A percentile compares a stretch with the other conserved stretches of the same genome.
Evolutionary conservation across 2,797 vertebrate species (phyloP).

Genomic region (Vipera ursinii): DNA sequence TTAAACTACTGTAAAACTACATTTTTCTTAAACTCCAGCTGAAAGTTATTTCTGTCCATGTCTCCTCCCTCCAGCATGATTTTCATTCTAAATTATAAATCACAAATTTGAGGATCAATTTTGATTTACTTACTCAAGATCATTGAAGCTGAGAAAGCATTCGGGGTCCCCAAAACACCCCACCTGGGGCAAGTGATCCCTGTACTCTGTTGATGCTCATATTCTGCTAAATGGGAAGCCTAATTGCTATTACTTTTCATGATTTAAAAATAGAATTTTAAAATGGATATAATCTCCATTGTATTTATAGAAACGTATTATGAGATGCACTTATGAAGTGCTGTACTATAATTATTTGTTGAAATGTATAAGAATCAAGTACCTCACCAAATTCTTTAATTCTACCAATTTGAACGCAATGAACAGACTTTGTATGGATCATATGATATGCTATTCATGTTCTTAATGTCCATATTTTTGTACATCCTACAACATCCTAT

Average conservation of each 20-base stretch:
- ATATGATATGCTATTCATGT: not conserved
- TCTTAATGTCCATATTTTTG: not conserved
- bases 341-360: not conserved
- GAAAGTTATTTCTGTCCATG: not conserved
- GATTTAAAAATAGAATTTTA: not conserved
- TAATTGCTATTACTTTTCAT: not conserved
- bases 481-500: constrained; percentile 8
- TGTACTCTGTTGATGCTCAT: not conserved
- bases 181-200: not conserved
- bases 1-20: not conserved
- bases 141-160: not conserved
- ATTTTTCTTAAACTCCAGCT: not conserved
- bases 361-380: not conserved
- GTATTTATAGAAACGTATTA: not conserved
- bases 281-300: not conserved
- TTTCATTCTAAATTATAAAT: not conserved
- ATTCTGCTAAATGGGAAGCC: not conserved
- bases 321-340: not conserved
- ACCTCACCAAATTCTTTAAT: not conserved
- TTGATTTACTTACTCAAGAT: not conserved
- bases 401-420: not conserved
- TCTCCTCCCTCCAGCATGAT: not conserved
- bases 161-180: not conserved
- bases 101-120: not conserved
- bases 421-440: not conserved